Conservation (phyloP, 2,113 vertebrate genomes). For the Alligator sinensis region DNA sequence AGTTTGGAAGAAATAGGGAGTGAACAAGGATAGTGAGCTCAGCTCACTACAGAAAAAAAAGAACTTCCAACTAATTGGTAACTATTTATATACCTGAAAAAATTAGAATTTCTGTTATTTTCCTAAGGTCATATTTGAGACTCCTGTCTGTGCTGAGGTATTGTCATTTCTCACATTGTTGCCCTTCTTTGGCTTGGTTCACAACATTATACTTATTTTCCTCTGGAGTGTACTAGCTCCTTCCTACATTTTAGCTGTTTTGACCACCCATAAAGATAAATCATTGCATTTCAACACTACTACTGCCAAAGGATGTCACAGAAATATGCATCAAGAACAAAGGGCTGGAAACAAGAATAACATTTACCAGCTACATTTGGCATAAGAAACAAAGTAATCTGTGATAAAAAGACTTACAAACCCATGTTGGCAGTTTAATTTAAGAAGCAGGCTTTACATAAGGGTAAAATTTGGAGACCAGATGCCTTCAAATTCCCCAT, state of each 20-base stretch:
- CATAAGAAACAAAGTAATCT: background rate
- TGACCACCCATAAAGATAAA: background rate
- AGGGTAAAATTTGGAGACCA: background rate
- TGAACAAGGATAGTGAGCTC: background rate
- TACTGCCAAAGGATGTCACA: background rate
- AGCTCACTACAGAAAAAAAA: background rate
- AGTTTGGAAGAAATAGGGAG: background rate
- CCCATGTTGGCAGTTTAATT: background rate
- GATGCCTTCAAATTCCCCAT: background rate
- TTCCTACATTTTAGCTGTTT: background rate
- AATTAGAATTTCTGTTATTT: background rate
- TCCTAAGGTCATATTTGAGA: background rate
- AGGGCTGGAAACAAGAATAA: background rate
- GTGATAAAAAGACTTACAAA: background rate
- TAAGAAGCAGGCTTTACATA: background rate
- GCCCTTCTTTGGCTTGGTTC: no score
- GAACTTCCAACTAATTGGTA: background rate
- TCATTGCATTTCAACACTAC: background rate
- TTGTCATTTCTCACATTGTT: background rate
- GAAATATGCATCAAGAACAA: background rate
- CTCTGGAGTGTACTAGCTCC: background rate
- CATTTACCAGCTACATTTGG: background rate
- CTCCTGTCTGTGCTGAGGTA: background rate
- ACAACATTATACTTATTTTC: background rate
- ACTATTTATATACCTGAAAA: background rate